Evolutionary conservation across 1,140 invertebrate species (phyloP), one percentile per base, ranked within the genome.

Genomic region (Grapholita molesta): DNA sequence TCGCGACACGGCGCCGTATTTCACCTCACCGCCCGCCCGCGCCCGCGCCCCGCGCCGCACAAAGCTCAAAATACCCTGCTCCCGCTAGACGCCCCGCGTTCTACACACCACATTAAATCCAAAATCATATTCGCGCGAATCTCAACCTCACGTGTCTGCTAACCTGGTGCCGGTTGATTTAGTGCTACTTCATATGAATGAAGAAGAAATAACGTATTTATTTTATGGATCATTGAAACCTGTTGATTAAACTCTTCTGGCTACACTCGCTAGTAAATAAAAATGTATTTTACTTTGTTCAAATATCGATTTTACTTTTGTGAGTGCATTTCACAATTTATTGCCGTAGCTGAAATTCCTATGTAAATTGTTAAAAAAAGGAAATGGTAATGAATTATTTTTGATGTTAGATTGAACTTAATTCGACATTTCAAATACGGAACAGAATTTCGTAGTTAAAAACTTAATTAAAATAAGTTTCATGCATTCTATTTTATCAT

Each of bases 1-100:
- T 81, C 76, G 72, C 81, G 77, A 81, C 79, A 81, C 70, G 75
- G 77, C 76, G 78, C 71, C 79, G 77, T 84, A 81, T 83, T 79
- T 81, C 70, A 83, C 72, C 74, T n/a, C n/a, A n/a, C n/a, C 78
- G 83, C 77, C 78, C 77, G 80, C 74, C 76, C 75, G 74, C 79
- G 73, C 79, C n/a, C n/a, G n/a, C 66, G 72, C 68, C 70, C 64
- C 67, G 68, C n/a, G n/a, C n/a, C n/a, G n/a, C n/a, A n/a, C n/a
- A 69, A 57, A 74, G 77, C 72, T 35, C 18, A 5, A 21, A 15
- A 30, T 61, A 30, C 55, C 55, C 55, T 48, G 42, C 18, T 21
- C 12, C 18, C 18, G 42, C 18, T 48, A 48, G 12, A 21, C 15
- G 15, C 15, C 18, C 2, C 18, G 15, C 38, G 12, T 48, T 38